Percentiles rank a stretch among this genome's conserved stretches.
These are phyloP conservation scores for Styela clava DNA, from an alignment of 23 tunicate genomes.

Conservation along the genomic window DNA sequence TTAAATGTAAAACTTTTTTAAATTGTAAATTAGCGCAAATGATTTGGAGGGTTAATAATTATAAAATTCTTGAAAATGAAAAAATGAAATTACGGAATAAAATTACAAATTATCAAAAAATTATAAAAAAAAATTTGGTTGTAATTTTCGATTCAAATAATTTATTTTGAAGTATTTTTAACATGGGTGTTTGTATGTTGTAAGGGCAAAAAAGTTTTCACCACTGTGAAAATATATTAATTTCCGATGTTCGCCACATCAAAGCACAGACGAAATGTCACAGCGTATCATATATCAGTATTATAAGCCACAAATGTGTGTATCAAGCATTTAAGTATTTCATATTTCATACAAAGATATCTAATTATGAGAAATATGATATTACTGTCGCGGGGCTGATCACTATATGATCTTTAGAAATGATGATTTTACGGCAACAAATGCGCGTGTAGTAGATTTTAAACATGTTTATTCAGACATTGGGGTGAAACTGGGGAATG, in stretches of 20 bases:
- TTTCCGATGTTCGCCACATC: not conserved
- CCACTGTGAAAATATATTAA: not conserved
- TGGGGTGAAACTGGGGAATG: not conserved
- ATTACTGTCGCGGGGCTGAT: not conserved
- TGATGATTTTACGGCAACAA: not conserved
- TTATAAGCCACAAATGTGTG: not conserved
- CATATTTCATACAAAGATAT: conserved; percentile 9
- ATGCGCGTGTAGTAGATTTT: not conserved
- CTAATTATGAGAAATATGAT: conserved; percentile 17
- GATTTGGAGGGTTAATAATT: no score
- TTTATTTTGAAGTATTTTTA: not conserved
- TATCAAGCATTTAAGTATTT: conserved; percentile 4
- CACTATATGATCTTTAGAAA: conserved; percentile 2
- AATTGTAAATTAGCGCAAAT: no score
- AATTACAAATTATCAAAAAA: no score
- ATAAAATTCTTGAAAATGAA: no score
- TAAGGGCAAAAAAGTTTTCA: not conserved
- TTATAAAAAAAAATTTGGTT: no score
- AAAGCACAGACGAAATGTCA: not conserved
- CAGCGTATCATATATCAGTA: not conserved
- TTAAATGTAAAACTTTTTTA: no score
- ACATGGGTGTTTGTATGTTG: not conserved
- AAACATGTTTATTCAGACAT: conserved; percentile 18
- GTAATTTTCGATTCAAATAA: not conserved
- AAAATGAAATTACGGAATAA: no score